Evolutionary conservation across 2,888 invertebrate species (phyloP).

Genomic region (Sclerodermus sp.): DNA sequence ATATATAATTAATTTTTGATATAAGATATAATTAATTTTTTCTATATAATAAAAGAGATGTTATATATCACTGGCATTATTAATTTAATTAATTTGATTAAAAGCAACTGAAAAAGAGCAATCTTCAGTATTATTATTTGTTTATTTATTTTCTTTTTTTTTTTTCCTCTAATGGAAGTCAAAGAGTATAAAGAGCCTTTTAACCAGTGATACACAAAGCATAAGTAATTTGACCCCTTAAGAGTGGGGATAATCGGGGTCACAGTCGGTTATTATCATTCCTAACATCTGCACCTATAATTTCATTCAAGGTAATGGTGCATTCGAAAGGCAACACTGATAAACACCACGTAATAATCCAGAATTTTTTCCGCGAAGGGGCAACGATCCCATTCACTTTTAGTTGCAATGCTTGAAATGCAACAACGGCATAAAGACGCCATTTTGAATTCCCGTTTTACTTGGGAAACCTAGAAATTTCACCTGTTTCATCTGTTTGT

Average conservation of each 20-base stretch:
- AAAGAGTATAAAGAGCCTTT: too few relatives aligned
- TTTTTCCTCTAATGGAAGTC: too few relatives aligned
- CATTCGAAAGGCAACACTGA: slow-evolving; percentile 1
- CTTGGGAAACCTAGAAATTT: not conserved
- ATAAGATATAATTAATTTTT: too few relatives aligned
- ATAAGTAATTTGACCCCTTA: too few relatives aligned
- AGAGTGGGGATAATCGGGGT: slow-evolving; percentile 4
- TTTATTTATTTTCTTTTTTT: too few relatives aligned
- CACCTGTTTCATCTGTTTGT: not conserved
- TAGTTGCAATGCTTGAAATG: not conserved
- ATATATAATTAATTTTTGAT: too few relatives aligned
- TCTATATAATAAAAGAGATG: too few relatives aligned
- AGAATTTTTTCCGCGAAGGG: slow-evolving; percentile 4
- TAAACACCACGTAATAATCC: slow-evolving; percentile 3
- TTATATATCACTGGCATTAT: too few relatives aligned
- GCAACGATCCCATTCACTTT: slow-evolving; percentile 24
- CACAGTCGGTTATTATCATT: slow-evolving; percentile 11
- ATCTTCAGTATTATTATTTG: too few relatives aligned
- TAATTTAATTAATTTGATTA: too few relatives aligned
- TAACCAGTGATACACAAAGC: too few relatives aligned
- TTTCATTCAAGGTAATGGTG: slow-evolving; percentile 9
- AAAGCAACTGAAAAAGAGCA: too few relatives aligned
- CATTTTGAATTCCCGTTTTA: slow-evolving; percentile 13
- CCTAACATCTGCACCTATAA: slow-evolving; percentile 2
- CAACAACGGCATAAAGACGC: slow-evolving; percentile 10